Conservation (phyloP, 2,888 invertebrate genomes). For the Drosophila quasianomalipes region DNA sequence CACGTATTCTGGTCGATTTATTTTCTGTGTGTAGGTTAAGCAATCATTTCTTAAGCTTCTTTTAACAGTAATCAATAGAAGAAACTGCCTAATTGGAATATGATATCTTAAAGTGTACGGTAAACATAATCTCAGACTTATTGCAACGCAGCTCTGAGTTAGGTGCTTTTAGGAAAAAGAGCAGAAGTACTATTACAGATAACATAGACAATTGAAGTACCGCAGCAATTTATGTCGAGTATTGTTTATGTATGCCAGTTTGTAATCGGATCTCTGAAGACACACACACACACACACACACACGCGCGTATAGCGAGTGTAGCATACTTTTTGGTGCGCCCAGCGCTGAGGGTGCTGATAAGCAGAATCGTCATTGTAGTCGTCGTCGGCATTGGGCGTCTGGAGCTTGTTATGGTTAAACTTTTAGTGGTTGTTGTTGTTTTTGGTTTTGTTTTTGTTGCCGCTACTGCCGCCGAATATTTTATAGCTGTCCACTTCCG, state of each 20-base stretch:
- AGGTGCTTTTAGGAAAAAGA: background rate
- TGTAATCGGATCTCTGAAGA: conserved; percentile 52
- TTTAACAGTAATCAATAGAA: background rate
- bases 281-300: conserved; percentile 12
- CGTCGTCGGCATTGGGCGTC: conserved; percentile 17
- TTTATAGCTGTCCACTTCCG: conserved; percentile 72
- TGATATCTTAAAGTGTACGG: background rate
- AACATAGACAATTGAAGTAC: conserved; percentile 39
- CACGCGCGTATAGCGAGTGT: conserved; percentile 16
- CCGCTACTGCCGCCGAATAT: conserved; percentile 44
- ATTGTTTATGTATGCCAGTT: conserved; percentile 67
- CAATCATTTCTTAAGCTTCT: background rate
- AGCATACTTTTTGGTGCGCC: conserved; percentile 54
- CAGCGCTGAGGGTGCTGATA: conserved; percentile 51
- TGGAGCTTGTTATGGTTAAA: conserved; percentile 67
- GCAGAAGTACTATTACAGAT: background rate
- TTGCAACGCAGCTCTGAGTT: background rate
- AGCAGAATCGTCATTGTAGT: conserved; percentile 37
- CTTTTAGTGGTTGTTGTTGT: conserved; percentile 43
- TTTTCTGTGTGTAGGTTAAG: background rate
- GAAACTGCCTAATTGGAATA: background rate
- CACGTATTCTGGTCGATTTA: background rate
- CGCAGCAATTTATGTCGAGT: conserved; percentile 65
- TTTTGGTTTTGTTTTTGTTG: conserved; percentile 10
- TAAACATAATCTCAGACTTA: conserved; percentile 5